phyloP scores from a whole-genome alignment of 2,797 vertebrate species.

The Numenius phaeopus region DNA sequence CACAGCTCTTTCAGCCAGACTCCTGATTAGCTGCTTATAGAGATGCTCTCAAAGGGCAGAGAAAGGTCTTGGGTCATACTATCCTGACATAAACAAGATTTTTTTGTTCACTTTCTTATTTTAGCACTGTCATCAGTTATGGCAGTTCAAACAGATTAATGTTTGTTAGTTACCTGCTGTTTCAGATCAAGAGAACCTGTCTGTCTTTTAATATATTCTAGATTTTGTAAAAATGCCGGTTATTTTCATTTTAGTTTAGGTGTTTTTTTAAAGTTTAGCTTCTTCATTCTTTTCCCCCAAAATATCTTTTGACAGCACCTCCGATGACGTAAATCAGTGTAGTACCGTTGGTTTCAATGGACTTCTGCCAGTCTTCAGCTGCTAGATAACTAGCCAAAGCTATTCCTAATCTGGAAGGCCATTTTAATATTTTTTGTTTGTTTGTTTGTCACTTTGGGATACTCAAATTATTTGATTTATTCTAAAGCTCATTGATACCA shows the following conservation, averaged over 20 bases:
- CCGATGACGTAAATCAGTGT: neutral
- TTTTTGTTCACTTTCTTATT: neutral
- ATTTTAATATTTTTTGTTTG: neutral
- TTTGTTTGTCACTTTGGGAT: neutral
- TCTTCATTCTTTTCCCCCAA: neutral
- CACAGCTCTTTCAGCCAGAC: neutral
- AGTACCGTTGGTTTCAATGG: neutral
- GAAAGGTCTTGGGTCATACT: neutral
- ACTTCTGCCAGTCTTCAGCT: neutral
- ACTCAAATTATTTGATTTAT: constrained; percentile 30
- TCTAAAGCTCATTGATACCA: neutral
- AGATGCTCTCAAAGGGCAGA: neutral
- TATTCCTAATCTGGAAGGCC: neutral
- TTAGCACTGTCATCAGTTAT: neutral
- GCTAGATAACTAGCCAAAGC: neutral
- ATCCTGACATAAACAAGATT: neutral
- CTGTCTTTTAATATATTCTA: neutral
- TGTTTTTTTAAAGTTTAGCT: neutral
- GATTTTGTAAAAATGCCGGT: neutral
- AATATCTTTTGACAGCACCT: neutral
- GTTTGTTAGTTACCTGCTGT: neutral
- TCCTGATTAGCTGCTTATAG: neutral
- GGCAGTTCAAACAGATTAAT: neutral
- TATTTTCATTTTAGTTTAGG: neutral
- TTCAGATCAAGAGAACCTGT: neutral